These are phyloP conservation scores for Saiga tatarica DNA, from an alignment of 2,113 vertebrate genomes.

Conservation along the genomic window DNA sequence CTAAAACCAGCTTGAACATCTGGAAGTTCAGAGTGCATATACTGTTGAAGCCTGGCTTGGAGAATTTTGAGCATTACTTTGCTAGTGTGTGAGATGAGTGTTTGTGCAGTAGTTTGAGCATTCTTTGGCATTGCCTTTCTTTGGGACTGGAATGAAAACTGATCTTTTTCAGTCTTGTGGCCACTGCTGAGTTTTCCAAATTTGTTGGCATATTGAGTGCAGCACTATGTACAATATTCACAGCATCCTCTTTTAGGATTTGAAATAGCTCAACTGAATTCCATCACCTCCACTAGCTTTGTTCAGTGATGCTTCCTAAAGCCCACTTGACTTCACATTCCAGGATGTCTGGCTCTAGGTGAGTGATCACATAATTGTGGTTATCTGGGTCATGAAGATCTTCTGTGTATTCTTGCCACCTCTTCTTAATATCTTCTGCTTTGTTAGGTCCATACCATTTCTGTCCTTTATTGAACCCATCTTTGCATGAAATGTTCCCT, in stretches of 20 bases:
- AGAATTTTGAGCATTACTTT: background rate
- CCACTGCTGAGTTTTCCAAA: background rate
- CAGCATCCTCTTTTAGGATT: background rate
- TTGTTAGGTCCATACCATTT: background rate
- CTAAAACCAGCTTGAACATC: background rate
- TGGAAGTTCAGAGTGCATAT: background rate
- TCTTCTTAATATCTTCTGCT: background rate
- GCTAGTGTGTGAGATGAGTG: background rate
- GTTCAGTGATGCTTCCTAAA: background rate
- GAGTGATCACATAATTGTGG: background rate
- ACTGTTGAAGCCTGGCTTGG: background rate
- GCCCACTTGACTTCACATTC: background rate
- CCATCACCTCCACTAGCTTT: background rate
- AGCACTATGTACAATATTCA: background rate
- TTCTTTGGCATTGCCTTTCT: background rate
- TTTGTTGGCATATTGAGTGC: background rate
- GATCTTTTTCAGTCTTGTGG: background rate
- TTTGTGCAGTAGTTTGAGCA: background rate
- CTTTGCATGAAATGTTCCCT: background rate
- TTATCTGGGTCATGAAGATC: background rate
- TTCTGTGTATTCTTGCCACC: background rate
- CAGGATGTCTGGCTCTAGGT: background rate
- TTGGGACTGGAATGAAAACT: background rate
- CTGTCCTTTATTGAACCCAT: background rate
- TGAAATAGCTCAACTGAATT: background rate